These are phyloP conservation scores for Zaprionus bogoriensis DNA, from an alignment of 2,888 invertebrate genomes.

Conservation along the genomic window DNA sequence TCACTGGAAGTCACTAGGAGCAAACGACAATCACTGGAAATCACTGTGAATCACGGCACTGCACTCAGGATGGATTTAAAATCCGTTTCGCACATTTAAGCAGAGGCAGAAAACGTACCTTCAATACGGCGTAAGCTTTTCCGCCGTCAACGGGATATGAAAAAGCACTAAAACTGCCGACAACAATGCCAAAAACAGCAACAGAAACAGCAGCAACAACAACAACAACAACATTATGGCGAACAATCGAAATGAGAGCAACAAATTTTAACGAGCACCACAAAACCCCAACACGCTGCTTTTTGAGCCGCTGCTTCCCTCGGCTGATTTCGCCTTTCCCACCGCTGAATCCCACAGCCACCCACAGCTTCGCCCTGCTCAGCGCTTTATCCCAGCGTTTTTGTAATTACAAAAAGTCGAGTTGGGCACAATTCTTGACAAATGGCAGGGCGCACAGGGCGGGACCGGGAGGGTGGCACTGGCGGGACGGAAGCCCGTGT, in stretches of 20 bases:
- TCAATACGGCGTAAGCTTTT: conserved; percentile 45
- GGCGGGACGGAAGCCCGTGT: conserved; percentile 12
- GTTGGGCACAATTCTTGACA: conserved; percentile 67
- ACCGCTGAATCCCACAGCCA: not conserved
- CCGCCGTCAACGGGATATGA: conserved; percentile 43
- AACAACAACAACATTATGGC: conserved; percentile 22
- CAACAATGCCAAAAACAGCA: conserved; percentile 47
- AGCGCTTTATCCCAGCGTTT: conserved; percentile 13
- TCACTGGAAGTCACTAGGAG: not conserved
- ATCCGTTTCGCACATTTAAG: conserved; percentile 60
- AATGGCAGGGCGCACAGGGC: conserved; percentile 48
- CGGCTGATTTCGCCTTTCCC: conserved; percentile 30
- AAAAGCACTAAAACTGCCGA: conserved; percentile 42
- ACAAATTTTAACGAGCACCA: conserved; percentile 74
- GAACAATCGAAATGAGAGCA: conserved; percentile 75
- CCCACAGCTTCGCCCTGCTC: not conserved
- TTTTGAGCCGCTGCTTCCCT: conserved; percentile 65
- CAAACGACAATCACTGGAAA: too few relatives aligned
- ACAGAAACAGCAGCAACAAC: conserved; percentile 28
- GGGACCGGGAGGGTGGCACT: not conserved
- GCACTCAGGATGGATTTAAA: conserved; percentile 29
- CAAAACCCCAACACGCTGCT: conserved; percentile 68
- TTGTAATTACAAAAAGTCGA: conserved; percentile 78
- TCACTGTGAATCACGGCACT: conserved; percentile 25
- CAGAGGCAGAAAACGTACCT: conserved; percentile 48